Percentiles rank a stretch among this genome's conserved stretches.
Conservation (phyloP, 2,797 vertebrate genomes). For the Gallinago nigripennis region DNA sequence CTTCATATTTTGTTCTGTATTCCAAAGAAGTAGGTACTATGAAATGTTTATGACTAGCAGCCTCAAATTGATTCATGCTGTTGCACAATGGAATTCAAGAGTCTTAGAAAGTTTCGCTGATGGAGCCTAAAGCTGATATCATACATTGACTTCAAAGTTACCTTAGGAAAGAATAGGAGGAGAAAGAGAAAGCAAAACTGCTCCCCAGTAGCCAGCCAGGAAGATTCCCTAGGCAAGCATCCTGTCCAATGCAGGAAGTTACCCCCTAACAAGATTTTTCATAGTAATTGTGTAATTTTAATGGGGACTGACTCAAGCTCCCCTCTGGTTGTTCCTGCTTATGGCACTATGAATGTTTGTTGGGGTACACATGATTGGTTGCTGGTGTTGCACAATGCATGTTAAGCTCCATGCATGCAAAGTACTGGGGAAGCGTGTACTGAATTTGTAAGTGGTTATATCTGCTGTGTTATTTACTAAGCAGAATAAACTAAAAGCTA, state of each 20-base stretch:
- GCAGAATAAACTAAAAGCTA: background rate
- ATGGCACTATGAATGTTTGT: fast-evolving
- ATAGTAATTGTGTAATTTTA: background rate
- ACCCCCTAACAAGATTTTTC: fast-evolving
- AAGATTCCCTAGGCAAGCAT: background rate
- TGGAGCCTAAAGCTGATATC: background rate
- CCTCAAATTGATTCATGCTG: background rate
- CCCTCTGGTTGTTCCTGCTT: background rate
- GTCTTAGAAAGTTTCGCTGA: background rate
- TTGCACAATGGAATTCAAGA: background rate
- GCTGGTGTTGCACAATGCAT: background rate
- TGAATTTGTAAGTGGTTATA: background rate
- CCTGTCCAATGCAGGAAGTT: background rate
- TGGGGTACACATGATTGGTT: fast-evolving
- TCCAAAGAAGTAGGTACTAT: background rate
- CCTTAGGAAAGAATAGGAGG: background rate
- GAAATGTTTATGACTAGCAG: background rate
- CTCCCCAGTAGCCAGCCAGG: background rate
- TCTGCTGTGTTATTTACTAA: background rate
- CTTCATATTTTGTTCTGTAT: background rate
- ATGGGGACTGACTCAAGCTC: background rate
- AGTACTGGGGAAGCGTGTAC: background rate
- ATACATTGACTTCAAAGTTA: background rate
- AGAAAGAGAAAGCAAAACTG: background rate
- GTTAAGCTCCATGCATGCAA: background rate